Base-by-base conservation (phyloP, 2,113 vertebrate species). In the Rhegmatorhina hoffmannsi region DNA sequence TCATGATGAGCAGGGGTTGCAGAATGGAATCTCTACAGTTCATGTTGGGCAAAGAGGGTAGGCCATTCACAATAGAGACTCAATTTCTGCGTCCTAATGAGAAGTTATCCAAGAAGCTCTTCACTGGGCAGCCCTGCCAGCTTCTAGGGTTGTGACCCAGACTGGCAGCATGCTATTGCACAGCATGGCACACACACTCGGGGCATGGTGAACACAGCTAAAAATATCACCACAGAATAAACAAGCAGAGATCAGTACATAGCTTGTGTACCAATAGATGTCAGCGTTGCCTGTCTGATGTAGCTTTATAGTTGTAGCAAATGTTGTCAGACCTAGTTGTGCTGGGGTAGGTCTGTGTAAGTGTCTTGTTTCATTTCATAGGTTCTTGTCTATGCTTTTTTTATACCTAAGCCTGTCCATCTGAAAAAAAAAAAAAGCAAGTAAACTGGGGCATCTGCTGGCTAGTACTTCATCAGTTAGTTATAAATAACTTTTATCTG, bases 231-330 rank as follows among this genome's bases (percentile, higher is more conserved):
- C 20, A 17, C 7, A 15, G 58, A 53, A 47, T 44, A 44, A 89
- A 36, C 5, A 5, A 33, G 20, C 40, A 73, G 70, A 18, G 33
- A 38, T 20, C 44, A 31, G 43, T 10, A 11, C 66, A 6, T 23
- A 33, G 36, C 29, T 5, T 59, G 47, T 1, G 9, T 59, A 89
- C 89, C 98, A 91, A 91, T 64, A 98, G 98, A 92, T 97, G 97
- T 76, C 97, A 96, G 50, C 95, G 80, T 97, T 97, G 96, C 33
- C 60, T 79, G 50, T 29, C 9, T 89, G 95, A 96, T 89, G 33
- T 8, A 74, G n/a, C 10, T 25, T 63, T 23, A 23, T 2, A 23
- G 10, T 3, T 59, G 25, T 78, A 68, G 68, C 50, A 60, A 77
- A 26, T 3, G 11, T 31, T 59, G 1, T 17, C 15, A 0, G 6